These are phyloP conservation scores for Trachops cirrhosus DNA, from an alignment of 2,797 vertebrate species.

Conservation along the genomic window DNA sequence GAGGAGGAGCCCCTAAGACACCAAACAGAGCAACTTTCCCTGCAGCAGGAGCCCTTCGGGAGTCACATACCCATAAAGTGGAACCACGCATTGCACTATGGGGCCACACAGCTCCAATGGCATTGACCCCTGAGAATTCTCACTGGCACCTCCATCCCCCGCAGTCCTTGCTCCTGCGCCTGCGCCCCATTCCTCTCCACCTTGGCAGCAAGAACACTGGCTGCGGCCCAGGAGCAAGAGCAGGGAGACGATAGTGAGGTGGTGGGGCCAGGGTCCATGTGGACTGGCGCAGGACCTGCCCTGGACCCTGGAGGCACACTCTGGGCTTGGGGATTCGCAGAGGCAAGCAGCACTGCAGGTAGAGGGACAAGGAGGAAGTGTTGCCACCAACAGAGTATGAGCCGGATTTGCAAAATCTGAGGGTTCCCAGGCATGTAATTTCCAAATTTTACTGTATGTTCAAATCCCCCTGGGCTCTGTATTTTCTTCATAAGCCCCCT, in stretches of 20 bases:
- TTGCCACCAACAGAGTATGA: no score
- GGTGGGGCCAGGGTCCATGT: background rate
- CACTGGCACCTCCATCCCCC: background rate
- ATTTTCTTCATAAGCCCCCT: background rate
- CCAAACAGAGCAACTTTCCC: background rate
- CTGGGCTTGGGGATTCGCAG: background rate
- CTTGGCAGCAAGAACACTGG: background rate
- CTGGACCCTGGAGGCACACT: background rate
- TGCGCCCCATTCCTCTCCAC: background rate
- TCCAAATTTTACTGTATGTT: background rate
- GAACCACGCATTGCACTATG: fast-evolving
- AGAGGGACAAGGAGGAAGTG: background rate
- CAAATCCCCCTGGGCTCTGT: background rate
- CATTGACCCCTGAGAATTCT: background rate
- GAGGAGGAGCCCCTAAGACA: background rate
- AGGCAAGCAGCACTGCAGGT: background rate
- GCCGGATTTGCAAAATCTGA: background rate
- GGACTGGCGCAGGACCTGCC: no score
- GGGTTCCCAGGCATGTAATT: background rate
- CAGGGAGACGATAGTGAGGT: background rate
- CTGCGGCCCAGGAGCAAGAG: background rate
- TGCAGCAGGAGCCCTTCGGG: background rate
- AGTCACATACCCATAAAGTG: background rate
- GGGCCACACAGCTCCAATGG: background rate
- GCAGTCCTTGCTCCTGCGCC: background rate